Evolutionary conservation across 2,797 vertebrate species (phyloP).

Genomic region (Gallinago nigripennis): DNA sequence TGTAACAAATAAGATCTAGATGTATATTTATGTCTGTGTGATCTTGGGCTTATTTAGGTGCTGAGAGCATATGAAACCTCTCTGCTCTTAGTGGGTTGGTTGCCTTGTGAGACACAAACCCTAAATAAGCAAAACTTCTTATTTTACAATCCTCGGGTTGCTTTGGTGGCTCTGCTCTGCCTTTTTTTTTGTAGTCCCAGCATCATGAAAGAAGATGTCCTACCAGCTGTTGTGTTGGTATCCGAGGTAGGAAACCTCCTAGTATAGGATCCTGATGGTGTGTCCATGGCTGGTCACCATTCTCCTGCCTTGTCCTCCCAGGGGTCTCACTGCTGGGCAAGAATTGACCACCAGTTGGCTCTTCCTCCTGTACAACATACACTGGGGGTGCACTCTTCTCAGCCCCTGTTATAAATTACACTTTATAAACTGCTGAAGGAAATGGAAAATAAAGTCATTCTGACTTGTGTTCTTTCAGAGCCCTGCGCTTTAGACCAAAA

Average conservation of each 20-base stretch:
- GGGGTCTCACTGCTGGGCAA: background rate
- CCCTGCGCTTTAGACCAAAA: constrained; percentile 34
- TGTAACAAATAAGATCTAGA: background rate
- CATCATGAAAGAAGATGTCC: background rate
- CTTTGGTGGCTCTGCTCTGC: background rate
- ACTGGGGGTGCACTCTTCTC: background rate
- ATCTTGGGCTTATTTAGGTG: background rate
- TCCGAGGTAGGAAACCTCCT: background rate
- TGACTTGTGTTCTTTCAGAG: background rate
- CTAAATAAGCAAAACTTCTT: background rate
- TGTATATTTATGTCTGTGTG: background rate
- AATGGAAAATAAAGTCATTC: constrained; percentile 11
- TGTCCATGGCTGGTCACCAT: background rate
- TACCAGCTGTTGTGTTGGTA: background rate
- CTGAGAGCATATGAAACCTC: background rate
- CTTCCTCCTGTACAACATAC: background rate
- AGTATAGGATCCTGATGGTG: background rate
- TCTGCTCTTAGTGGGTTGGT: background rate
- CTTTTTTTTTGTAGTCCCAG: background rate
- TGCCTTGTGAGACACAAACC: background rate
- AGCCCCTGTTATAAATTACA: background rate
- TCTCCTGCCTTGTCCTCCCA: background rate
- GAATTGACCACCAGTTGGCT: background rate
- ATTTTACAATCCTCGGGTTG: background rate
- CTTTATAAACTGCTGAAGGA: background rate